A percentile compares a stretch with the other conserved stretches of the same genome.
Evolutionary conservation across 2,113 vertebrate genomes (phyloP).

Genomic region (Chloebia gouldiae): DNA sequence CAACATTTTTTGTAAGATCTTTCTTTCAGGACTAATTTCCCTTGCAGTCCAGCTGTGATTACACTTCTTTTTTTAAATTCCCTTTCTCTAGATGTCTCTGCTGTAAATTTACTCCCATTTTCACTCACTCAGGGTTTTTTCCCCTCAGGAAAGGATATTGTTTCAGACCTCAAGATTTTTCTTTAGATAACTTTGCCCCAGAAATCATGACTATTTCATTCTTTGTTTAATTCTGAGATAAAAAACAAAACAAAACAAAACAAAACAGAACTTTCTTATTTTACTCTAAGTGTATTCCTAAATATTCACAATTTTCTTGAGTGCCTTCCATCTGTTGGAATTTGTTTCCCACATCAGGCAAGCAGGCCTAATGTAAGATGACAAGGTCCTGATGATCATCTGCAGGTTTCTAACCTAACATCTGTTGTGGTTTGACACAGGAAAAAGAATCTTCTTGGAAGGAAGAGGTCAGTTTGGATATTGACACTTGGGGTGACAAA

Average conservation of each 20-base stretch:
- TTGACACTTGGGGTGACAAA: no score
- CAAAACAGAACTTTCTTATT: background rate
- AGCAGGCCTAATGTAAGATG: background rate
- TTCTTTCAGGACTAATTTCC: background rate
- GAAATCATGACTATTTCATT: background rate
- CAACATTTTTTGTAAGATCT: background rate
- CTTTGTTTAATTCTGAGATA: background rate
- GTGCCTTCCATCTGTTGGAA: background rate
- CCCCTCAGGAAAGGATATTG: background rate
- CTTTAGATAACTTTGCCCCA: background rate
- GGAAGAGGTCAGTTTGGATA: no score
- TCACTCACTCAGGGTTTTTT: background rate
- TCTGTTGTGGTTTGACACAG: no score
- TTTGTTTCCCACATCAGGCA: background rate
- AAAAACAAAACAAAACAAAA: background rate
- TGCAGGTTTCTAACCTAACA: background rate
- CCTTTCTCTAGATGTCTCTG: background rate
- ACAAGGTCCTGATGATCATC: background rate
- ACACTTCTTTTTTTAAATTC: background rate
- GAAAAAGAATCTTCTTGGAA: no score
- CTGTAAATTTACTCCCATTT: slow-evolving; percentile 9
- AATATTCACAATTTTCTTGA: background rate
- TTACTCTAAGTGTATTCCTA: background rate
- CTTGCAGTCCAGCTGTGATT: background rate
- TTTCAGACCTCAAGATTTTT: background rate